Evolutionary conservation across 2,888 invertebrate species (phyloP), one percentile per base, ranked within the genome.

Genomic region (Pheosia gnoma): DNA sequence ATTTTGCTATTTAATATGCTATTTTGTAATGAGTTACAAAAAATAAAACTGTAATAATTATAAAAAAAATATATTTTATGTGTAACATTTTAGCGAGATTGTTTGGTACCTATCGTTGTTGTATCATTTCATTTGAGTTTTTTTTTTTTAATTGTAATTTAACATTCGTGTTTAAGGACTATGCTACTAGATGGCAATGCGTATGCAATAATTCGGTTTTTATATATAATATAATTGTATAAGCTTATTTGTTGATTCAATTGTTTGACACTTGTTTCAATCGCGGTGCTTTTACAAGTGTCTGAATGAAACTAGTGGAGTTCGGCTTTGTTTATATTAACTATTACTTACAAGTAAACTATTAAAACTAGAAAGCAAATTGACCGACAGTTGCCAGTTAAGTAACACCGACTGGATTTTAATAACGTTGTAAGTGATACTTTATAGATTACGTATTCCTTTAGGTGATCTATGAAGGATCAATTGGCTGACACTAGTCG

Each of bases 1-100:
- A 92, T 92, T 92, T 90, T 85, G 84, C 82, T 89, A 84, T 81
- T 25, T 86, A 83, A 80, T 85, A 73, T 85, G 82, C 77, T 87
- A 83, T 78, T 81, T 65, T 74, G 65, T 67, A 83, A 82, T 78
- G 70, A 66, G 72, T 74, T 75, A 62, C 74, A 75, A 76, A 79
- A 78, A 82, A 81, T 70, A 57, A 57, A 57, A 53, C 37, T 59
- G 10, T 73, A 39, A 39, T 55, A 54, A 13, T 56, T 38, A 38
- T 41, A 60, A 66, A 70, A 63, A 67, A 61, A 63, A 71, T 67
- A 79, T 82, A 83, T 83, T 86, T 86, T 85, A 84, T 85, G 80
- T 86, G 80, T 89, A 87, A 88, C 86, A 81, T 82, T 84, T 77
- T 84, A 81, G 79, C 78, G 82, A 82, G 83, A 83, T 83, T 82